A percentile compares a stretch with the other conserved stretches of the same genome.
These are phyloP conservation scores for Zaprionus lachaisei DNA, from an alignment of 1,140 invertebrate genomes.

Conservation along the genomic window DNA sequence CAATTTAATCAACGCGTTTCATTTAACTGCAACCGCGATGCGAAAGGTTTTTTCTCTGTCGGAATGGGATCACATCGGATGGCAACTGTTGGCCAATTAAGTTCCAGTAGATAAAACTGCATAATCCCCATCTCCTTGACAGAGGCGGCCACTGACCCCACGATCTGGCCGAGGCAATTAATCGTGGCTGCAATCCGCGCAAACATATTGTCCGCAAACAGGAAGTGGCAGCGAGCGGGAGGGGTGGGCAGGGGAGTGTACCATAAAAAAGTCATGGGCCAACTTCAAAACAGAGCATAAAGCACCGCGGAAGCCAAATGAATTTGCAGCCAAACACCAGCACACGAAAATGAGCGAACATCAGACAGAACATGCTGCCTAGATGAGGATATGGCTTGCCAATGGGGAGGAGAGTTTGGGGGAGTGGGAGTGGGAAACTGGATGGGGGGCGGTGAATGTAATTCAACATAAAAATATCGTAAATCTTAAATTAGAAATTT, in stretches of 20 bases:
- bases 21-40: constrained; percentile 36
- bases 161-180: constrained; percentile 39
- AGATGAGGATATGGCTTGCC: neutral
- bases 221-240: neutral
- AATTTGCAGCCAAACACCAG: constrained; percentile 76
- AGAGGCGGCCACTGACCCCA: constrained; percentile 48
- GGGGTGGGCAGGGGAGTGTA: neutral
- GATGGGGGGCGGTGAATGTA: constrained; percentile 47
- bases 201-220: constrained; percentile 2
- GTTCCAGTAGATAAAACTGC: constrained; percentile 77
- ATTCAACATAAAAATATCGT: constrained; percentile 83
- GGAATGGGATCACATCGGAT: constrained; percentile 9
- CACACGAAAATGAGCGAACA: constrained; percentile 71
- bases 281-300: constrained; percentile 51
- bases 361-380: constrained; percentile 31
- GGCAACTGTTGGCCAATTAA: constrained; percentile 61
- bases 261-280: constrained; percentile 59
- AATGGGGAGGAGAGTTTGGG: neutral
- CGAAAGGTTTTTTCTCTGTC: constrained; percentile 7
- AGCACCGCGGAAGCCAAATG: constrained; percentile 44
- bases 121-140: constrained; percentile 29
- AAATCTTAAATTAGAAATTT: constrained; percentile 84
- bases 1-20: constrained; percentile 70
- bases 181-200: constrained; percentile 52
- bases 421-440: neutral